Base-by-base conservation (phyloP, 1,140 invertebrate species). In the Habropoda laboriosa region DNA sequence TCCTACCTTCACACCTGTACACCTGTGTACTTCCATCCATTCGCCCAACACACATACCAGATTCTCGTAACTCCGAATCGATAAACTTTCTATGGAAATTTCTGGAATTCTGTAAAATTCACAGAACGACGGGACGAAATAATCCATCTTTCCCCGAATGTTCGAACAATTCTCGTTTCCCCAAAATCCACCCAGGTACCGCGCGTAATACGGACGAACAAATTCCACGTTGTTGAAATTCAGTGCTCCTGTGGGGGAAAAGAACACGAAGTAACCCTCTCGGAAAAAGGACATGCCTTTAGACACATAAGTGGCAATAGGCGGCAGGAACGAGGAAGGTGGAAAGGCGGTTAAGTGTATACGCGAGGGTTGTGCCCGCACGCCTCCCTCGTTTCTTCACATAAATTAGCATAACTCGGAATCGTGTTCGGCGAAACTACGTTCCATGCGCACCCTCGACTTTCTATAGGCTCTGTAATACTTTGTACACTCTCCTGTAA, bases 401-500 rank as follows among this genome's bases (percentile, higher is more conserved):
- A 87, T 89, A 89, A 88, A 89, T 89, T 89, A 88, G 83, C 88
- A 89, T 89, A 89, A 87, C 83, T 83, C 68, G 60, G 66, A 74
- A 81, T 80, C 74, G 47, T 49, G 81, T 85, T 81, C 73, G 72
- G 45, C 51, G 57, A 72, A 73, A 68, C 30, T 67, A 64, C 49
- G 35, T 57, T 81, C 75, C 45, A 66, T 79, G 74, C 63, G 47
- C 68, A 53, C 71, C 57, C 63, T 61, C 64, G 49, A 68, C 51
- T 66, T 80, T n/a, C 40, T 57, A 80, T 72, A 57, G 49, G 49
- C 24, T 42, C 27, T 30, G 42, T 45, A 71, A 71, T 72, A 74
- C 38, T 38, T 73, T 63, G 51, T 53, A 53, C n/a, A 68, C 32
- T 21, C 49, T 60, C 38, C 57, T 32, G n/a, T 70, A 51, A 78